Base-by-base conservation (phyloP, 2,797 vertebrate genomes). In the Zalophus californianus region DNA sequence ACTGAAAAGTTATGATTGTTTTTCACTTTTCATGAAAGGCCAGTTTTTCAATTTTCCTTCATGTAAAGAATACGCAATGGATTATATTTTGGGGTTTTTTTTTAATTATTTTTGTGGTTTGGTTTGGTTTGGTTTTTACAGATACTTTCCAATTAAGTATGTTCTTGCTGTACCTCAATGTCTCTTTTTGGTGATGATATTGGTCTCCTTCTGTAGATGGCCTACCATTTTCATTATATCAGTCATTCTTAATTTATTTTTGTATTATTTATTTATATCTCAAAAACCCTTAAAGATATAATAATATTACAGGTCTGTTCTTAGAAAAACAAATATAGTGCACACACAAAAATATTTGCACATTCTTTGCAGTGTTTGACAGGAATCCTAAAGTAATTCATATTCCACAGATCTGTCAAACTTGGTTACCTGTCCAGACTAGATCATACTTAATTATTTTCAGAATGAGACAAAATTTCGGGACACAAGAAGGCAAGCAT, bases 21-120 rank as follows among this genome's bases (percentile, higher is more conserved):
- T 90, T 70, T 96, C 70, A 56, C 52, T 90, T 86, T 85, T 92
- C 56, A 68, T 68, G 66, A 35, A 95, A 86, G 32, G 70, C 32
- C 4, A 25, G 7, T 60, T 78, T 91, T 79, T 85, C 20, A 12
- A 23, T 96, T 60, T 88, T 86, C 16, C 15, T 94, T 62, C 66
- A 91, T 2, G 15, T 20, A 70, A 5, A 90, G 10, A 72, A 77
- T 7, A 72, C 11, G 3, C 29, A 73, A 50, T 66, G 25, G 27
- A 60, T 77, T 78, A 23, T 12, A 56, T 48, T 73, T 86, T 12
- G 6, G 1, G 6, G 0, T n/a, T 41, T 86, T 41, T 86, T 70
- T 14, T 2, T 13, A 38, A 25, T 92, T 29, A 29, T 72, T 84
- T 41, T 60, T 41, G 78, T 77, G 91, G 3, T 15, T 77, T 79